Evolutionary conservation across 2,888 invertebrate genomes (phyloP).

Genomic region (Tridacna crocea): DNA sequence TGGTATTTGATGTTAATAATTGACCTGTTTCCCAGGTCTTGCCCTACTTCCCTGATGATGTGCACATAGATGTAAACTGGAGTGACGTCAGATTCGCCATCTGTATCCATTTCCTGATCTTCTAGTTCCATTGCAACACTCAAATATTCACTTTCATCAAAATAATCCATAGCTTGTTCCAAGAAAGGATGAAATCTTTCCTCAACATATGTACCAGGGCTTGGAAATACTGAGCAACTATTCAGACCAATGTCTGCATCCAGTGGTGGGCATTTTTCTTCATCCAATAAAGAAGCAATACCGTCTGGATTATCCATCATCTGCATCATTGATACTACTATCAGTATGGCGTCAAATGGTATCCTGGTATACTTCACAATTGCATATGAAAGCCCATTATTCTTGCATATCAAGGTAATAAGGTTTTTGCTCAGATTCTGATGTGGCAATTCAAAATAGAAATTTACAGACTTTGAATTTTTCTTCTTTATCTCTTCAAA

Average conservation of each 20-base stretch:
- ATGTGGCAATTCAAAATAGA: background rate
- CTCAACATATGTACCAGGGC: conserved; percentile 54
- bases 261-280: background rate
- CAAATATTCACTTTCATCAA: conserved; percentile 41
- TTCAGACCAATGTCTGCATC: background rate
- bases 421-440: background rate
- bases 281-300: background rate
- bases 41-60: conserved; percentile 18
- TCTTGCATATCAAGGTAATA: background rate
- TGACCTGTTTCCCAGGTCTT: background rate
- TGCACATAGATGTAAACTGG: conserved; percentile 47
- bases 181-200: conserved; percentile 47
- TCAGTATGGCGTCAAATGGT: background rate
- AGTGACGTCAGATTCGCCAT: conserved; percentile 4
- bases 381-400: background rate
- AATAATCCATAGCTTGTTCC: conserved; percentile 32
- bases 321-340: background rate
- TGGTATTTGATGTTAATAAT: conserved; percentile 7
- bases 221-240: conserved; percentile 38
- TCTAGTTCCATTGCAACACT: conserved; percentile 46
- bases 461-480: background rate
- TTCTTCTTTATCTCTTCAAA: background rate
- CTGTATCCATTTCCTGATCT: conserved; percentile 29
- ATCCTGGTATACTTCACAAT: background rate
- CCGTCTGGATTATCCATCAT: background rate